Conservation (phyloP, 1,140 invertebrate species). For the Neodiprion fabricii region DNA sequence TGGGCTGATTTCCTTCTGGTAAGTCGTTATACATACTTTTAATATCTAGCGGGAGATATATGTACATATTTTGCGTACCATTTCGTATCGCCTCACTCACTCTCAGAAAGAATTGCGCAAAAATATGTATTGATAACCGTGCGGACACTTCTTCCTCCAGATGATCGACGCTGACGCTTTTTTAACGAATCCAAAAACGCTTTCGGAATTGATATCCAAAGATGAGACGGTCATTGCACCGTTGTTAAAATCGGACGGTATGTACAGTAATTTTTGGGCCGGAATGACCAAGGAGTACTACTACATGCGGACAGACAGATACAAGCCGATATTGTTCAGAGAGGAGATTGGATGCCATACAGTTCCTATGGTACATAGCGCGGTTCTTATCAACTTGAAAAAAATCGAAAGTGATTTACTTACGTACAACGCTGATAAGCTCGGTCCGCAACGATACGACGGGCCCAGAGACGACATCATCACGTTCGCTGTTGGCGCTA, state of each 20-base stretch:
- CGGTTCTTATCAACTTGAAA: conserved; percentile 83
- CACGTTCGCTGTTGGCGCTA: conserved; percentile 88
- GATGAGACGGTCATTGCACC: conserved; percentile 76
- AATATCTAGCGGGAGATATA: conserved; percentile 15
- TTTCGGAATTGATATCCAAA: conserved; percentile 74
- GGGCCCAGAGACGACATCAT: conserved; percentile 95
- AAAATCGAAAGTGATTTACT: conserved; percentile 68
- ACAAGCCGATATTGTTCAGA: conserved; percentile 79
- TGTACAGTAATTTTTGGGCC: conserved; percentile 97
- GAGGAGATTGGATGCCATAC: conserved; percentile 78
- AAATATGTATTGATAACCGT: conserved; percentile 25
- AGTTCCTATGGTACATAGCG: conserved; percentile 94
- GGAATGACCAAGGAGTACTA: conserved; percentile 90
- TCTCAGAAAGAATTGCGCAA: neutral
- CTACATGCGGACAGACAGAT: conserved; percentile 87
- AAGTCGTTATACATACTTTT: conserved; percentile 38
- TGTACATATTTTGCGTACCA: neutral
- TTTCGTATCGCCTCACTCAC: conserved; percentile 1
- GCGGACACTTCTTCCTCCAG: conserved; percentile 61
- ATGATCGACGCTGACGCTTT: conserved; percentile 91
- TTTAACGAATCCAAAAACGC: conserved; percentile 74
- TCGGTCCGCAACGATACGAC: conserved; percentile 65
- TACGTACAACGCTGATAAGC: conserved; percentile 75
- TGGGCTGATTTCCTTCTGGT: conserved; percentile 90
- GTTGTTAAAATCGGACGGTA: conserved; percentile 83